A percentile compares a stretch with the other conserved stretches of the same genome.
Conservation (phyloP, 2,797 vertebrate species). For the Bradypus variegatus region DNA sequence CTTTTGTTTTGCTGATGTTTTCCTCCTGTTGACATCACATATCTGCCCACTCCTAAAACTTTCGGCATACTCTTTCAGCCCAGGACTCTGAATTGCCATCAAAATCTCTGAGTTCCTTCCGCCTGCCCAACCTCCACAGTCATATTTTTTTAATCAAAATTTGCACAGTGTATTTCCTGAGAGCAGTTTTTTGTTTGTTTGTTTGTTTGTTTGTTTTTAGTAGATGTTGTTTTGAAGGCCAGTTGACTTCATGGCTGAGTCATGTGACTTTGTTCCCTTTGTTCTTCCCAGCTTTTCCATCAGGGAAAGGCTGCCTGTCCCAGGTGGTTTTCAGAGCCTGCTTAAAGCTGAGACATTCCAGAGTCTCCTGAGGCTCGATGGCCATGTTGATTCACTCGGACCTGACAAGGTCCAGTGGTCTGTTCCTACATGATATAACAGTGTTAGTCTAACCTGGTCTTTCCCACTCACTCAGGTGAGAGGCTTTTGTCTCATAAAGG, state of each 20-base stretch:
- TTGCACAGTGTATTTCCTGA: neutral
- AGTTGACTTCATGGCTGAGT: neutral
- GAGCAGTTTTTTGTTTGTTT: neutral
- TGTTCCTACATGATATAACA: neutral
- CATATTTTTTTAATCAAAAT: neutral
- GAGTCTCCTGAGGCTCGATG: neutral
- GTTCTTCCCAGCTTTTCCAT: neutral
- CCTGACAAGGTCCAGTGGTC: neutral
- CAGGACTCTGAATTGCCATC: neutral
- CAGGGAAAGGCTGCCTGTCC: neutral
- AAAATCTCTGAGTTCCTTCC: neutral
- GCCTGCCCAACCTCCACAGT: neutral
- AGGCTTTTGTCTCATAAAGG: neutral
- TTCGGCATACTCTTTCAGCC: neutral
- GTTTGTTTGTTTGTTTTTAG: no score
- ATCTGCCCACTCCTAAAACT: neutral
- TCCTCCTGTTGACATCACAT: conserved; percentile 2
- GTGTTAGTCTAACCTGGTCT: neutral
- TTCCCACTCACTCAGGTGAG: neutral
- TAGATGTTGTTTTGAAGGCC: neutral
- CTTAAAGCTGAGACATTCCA: neutral
- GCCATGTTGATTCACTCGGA: neutral
- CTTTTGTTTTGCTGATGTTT: neutral
- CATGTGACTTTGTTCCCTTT: neutral
- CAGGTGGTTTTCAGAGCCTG: neutral